Conservation (phyloP, 2,113 vertebrate species). For the Xenotilapia leptura region DNA sequence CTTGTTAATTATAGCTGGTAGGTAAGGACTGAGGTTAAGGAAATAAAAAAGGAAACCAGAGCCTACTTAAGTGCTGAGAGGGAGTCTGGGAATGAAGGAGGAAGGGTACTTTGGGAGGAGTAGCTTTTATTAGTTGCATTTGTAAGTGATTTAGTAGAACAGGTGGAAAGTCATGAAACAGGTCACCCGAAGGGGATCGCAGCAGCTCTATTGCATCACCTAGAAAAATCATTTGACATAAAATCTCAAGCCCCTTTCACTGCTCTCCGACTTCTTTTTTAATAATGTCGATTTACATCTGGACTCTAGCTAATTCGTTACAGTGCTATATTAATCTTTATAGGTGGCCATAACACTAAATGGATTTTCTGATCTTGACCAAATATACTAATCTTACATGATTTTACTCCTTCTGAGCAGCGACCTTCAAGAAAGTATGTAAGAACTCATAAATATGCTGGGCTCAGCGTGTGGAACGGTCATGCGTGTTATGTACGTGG, state of each 20-base stretch:
- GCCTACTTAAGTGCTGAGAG: constrained; percentile 6
- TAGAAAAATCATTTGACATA: constrained; percentile 27
- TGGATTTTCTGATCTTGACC: constrained; percentile 35
- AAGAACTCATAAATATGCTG: constrained; percentile 32
- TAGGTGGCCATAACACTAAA: constrained; percentile 5
- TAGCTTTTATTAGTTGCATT: constrained; percentile 51
- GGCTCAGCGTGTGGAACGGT: not conserved
- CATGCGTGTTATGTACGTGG: constrained; percentile 6
- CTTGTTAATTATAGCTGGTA: constrained; percentile 64
- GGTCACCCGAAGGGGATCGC: constrained; percentile 39
- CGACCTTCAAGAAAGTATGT: constrained; percentile 6
- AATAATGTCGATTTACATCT: not conserved
- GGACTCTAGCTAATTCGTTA: constrained; percentile 10
- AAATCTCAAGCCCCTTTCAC: not conserved
- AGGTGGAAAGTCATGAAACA: constrained; percentile 38
- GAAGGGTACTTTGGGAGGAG: not conserved
- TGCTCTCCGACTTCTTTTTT: not conserved
- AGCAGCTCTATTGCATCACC: constrained; percentile 10
- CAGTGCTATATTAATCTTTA: constrained; percentile 17
- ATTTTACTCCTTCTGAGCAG: constrained; percentile 3
- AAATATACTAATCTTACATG: constrained; percentile 4
- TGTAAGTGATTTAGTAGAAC: constrained; percentile 51
- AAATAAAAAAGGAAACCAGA: constrained; percentile 61
- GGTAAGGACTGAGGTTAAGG: constrained; percentile 62
- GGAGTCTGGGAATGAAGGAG: constrained; percentile 2